Evolutionary conservation across 2,888 invertebrate species (phyloP), one percentile per base, ranked within the genome.

Genomic region (Nemotelus pantherinus): DNA sequence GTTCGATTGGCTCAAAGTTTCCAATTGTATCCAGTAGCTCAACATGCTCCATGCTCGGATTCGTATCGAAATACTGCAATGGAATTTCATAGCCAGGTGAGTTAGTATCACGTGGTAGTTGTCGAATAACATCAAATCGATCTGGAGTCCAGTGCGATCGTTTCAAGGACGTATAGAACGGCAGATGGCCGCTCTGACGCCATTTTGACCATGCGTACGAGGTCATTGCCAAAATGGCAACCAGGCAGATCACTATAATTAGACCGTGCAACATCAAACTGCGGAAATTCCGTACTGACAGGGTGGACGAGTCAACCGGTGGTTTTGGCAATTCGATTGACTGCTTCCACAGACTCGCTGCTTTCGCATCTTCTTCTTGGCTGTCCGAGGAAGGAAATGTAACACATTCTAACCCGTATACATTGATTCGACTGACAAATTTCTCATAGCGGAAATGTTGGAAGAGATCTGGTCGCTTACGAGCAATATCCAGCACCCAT

Each of bases 161-260:
- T 0, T 81, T 80, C 3, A 83, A 80, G 7, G 80, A 80, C 4
- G 83, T 75, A 72, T 86, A 86, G 77, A 84, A 86, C 1, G 86
- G 86, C 50, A 83, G 80, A 78, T 86, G 86, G 78, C 85, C 86
- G 45, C 86, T 80, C 10, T 85, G 83, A 75, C 86, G 86, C 60
- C 86, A 86, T 79, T 86, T 84, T 44, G 85, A 83, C 83, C 86
- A 86, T 74, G 86, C 81, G 76, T 86, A 86, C 3, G 86, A 82
- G 3, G 86, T 74, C 1, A 86, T 81, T 74, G 86, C 85, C 45
- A 86, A 81, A 48, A 85, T 76, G 0, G 41, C 60, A 47, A 85
- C 85, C 43, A 86, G 85, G 5, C 86, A 86, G 77, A 86, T 84
- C 0, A 86, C 85, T 44, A 86, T 85, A 47, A 86, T 82, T 4